A percentile compares a stretch with the other conserved stretches of the same genome.
Conservation (phyloP, 2,113 vertebrate genomes). For the Prietella phreatophila region DNA sequence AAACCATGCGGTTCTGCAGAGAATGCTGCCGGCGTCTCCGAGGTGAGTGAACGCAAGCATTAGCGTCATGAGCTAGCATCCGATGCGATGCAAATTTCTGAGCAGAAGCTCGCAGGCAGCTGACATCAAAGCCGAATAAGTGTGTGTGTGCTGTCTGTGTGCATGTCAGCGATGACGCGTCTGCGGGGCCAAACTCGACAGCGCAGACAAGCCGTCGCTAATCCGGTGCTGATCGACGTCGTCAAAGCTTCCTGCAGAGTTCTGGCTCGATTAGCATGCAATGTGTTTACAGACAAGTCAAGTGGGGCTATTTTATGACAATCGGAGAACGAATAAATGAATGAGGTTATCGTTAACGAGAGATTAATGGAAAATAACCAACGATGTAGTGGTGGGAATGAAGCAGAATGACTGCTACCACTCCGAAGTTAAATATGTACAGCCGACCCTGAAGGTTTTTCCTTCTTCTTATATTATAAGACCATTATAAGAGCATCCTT, state of each 20-base stretch:
- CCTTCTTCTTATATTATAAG: background rate
- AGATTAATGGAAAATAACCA: background rate
- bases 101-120: constrained; percentile 55
- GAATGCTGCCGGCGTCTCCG: constrained; percentile 14
- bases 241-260: background rate
- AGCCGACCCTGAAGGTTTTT: background rate
- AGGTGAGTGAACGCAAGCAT: constrained; percentile 45
- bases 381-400: background rate
- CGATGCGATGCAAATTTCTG: constrained; percentile 50
- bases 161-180: constrained; percentile 18
- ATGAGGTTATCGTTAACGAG: background rate
- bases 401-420: background rate
- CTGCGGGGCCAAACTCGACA: constrained; percentile 25
- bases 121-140: constrained; percentile 62
- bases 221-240: constrained; percentile 1
- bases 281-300: background rate
- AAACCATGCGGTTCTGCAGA: constrained; percentile 45
- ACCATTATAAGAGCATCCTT: no score
- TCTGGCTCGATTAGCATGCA: constrained; percentile 6
- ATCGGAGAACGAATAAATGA: background rate
- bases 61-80: constrained; percentile 51
- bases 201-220: background rate
- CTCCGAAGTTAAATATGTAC: background rate
- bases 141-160: constrained; percentile 41
- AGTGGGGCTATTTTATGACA: background rate